Base-by-base conservation (phyloP, 2,113 vertebrate species). In the Girardinichthys multiradiatus region DNA sequence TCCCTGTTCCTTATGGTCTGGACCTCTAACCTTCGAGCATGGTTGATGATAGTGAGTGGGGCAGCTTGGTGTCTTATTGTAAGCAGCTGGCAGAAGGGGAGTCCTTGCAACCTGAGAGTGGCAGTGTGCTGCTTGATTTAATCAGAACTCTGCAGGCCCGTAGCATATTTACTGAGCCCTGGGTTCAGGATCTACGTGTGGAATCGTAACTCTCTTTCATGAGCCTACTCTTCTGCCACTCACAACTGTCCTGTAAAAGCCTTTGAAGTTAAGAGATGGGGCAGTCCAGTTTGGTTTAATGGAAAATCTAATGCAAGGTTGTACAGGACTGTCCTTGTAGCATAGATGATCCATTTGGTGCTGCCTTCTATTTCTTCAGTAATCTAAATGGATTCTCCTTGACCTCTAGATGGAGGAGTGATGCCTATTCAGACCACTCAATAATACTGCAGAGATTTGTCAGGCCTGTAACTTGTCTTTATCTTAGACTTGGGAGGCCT, bases 81-180 rank as follows among this genome's bases (percentile, higher is more conserved):
- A 95, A 95, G 74, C 90, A 95, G 81, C 89, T 95, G 85, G 72
- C 30, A 28, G 59, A 65, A 42, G 86, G 91, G 73, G 73, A 88
- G 72, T 74, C 77, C 61, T 81, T 89, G 81, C 84, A 82, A 72
- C 79, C 68, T 21, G 81, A 89, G 84, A 87, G 82, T 73, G 74
- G 51, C 80, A 79, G 87, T 92, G 88, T 87, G 79, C 78, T 28
- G 80, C 77, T 89, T 90, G 93, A 84, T 91, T 92, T 91, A 90
- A 93, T 92, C 90, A 84, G 84, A 85, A 88, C 45, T 75, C 76
- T 73, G 86, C 80, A 1, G 48, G 69, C 64, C 81, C 61, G 39
- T 64, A 76, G 68, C n/a, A 77, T 69, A 85, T 88, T 84, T 63
- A 64, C 87, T 93, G 88, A 90, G 85, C 87, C 78, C 64, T n/a